A percentile compares a stretch with the other conserved stretches of the same genome.
These are phyloP conservation scores for Podarcis muralis DNA, from an alignment of 2,113 vertebrate species.

Conservation along the genomic window DNA sequence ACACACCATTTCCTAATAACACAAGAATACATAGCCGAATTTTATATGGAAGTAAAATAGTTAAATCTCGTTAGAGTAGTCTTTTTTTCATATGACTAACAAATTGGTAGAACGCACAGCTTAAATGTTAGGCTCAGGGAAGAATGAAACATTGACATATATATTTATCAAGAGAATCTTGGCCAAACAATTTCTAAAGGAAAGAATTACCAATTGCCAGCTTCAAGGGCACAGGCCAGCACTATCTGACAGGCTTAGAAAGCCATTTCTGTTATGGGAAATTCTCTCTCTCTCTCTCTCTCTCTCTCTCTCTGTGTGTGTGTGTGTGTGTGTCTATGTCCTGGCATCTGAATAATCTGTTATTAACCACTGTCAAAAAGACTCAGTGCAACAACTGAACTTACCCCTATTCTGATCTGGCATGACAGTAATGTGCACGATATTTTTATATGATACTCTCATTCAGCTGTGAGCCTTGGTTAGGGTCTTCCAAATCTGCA, in stretches of 20 bases:
- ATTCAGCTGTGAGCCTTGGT: neutral
- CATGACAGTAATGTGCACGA: neutral
- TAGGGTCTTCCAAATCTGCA: conserved; percentile 18
- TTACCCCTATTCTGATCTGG: neutral
- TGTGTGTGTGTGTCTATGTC: neutral
- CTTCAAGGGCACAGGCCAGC: neutral
- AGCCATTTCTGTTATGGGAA: neutral
- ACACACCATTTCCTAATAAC: neutral
- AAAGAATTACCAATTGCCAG: neutral
- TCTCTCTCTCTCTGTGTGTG: no score
- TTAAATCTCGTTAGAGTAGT: neutral
- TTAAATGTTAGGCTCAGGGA: neutral
- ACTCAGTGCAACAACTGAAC: neutral
- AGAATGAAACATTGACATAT: neutral
- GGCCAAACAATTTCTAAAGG: neutral
- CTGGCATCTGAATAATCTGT: neutral
- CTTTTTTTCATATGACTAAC: neutral
- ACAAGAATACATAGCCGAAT: neutral
- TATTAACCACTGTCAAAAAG: neutral
- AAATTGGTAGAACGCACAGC: neutral
- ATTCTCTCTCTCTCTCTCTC: no score
- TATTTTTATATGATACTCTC: neutral
- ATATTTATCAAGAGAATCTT: neutral
- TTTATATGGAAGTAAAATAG: neutral
- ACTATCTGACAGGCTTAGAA: neutral